Conservation (phyloP, 2,888 invertebrate genomes). For the Spisula solida region DNA sequence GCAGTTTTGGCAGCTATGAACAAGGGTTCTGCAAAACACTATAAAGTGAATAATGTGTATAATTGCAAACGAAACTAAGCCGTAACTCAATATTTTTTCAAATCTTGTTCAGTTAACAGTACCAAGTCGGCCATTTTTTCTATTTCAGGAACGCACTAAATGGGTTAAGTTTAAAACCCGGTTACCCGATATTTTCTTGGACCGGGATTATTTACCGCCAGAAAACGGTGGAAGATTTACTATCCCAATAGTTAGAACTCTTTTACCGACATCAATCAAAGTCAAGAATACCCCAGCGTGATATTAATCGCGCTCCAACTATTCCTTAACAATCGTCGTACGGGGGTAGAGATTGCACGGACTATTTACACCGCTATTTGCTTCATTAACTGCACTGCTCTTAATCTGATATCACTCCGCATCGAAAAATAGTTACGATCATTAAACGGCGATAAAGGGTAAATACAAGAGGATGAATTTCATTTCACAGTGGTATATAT, state of each 20-base stretch:
- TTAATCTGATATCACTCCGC: constrained; percentile 68
- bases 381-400: constrained; percentile 66
- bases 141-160: neutral
- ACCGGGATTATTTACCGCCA: neutral
- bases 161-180: constrained; percentile 9
- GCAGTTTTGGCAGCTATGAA: no score
- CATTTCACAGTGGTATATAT: constrained; percentile 58
- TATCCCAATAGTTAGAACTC: neutral
- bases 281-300: constrained; percentile 41
- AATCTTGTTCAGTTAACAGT: no score
- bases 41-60: no score
- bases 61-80: no score
- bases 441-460: constrained; percentile 65
- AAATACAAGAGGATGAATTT: constrained; percentile 59
- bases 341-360: constrained; percentile 62
- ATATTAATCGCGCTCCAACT: constrained; percentile 56
- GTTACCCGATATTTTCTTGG: neutral
- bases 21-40: no score
- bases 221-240: constrained; percentile 5
- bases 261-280: constrained; percentile 35
- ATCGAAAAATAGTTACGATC: constrained; percentile 70
- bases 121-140: neutral
- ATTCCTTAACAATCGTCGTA: constrained; percentile 53
- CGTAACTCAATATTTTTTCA: no score
- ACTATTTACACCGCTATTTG: constrained; percentile 68